A percentile compares a stretch with the other conserved stretches of the same genome.
phyloP scores from a whole-genome alignment of 2,113 vertebrate genomes.

The Passerina amoena region DNA sequence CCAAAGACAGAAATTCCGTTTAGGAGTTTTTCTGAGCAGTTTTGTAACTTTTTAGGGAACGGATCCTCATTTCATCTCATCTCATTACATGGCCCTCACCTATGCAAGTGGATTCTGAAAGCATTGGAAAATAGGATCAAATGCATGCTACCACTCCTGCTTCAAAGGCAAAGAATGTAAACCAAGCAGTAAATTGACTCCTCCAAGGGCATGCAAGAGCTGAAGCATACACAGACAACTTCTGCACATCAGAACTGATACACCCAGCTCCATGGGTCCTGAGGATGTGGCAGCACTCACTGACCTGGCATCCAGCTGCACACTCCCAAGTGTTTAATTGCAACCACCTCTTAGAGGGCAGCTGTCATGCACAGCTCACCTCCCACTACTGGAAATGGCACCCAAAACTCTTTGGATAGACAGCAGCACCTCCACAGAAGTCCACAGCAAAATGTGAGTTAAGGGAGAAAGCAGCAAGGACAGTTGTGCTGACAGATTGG shows the following conservation, averaged over 20 bases:
- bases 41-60: neutral
- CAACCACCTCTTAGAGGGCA: neutral
- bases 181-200: neutral
- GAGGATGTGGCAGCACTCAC: neutral
- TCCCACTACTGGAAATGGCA: neutral
- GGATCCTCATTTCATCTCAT: neutral
- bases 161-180: neutral
- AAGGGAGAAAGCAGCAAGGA: neutral
- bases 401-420: neutral
- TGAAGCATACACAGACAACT: neutral
- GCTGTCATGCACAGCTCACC: neutral
- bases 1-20: neutral
- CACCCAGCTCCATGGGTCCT: no score
- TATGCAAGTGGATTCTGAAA: neutral
- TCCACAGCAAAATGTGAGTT: neutral
- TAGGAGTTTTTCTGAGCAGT: neutral
- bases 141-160: neutral
- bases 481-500: neutral
- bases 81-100: neutral
- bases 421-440: neutral
- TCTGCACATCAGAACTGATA: fast-evolving
- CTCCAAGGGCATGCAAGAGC: neutral
- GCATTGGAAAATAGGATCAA: neutral
- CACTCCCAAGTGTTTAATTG: neutral
- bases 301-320: neutral